These are phyloP conservation scores for Aplidium turbinatum DNA, from an alignment of 23 tunicate species.

Conservation along the genomic window DNA sequence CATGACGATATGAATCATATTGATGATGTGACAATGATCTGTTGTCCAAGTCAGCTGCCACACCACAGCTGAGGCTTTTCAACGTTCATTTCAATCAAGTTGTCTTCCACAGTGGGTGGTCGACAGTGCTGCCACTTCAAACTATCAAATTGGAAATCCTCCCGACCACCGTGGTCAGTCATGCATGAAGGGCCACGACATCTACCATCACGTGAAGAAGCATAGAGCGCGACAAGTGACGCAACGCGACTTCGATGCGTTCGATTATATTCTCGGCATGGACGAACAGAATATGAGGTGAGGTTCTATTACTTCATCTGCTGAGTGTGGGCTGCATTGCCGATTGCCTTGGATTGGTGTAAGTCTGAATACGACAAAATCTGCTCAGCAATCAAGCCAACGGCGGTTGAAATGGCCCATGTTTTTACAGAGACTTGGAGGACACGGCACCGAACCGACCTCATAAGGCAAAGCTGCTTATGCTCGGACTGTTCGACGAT, in stretches of 20 bases:
- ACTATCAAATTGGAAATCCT: conserved; percentile 49
- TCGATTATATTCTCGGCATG: conserved; percentile 71
- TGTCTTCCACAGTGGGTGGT: conserved; percentile 55
- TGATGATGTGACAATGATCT: too few relatives aligned
- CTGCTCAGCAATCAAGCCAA: too few relatives aligned
- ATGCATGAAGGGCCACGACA: conserved; percentile 51
- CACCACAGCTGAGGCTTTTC: too few relatives aligned
- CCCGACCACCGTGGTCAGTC: conserved; percentile 56
- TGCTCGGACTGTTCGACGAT: conserved; percentile 53
- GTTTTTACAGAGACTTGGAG: conserved; percentile 35
- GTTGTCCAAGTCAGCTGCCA: too few relatives aligned
- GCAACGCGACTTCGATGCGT: conserved; percentile 38
- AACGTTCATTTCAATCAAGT: not conserved
- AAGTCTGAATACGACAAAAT: too few relatives aligned
- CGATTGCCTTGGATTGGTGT: too few relatives aligned
- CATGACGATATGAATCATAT: too few relatives aligned
- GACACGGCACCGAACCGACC: conserved; percentile 48
- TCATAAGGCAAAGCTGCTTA: conserved; percentile 44
- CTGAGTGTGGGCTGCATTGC: too few relatives aligned
- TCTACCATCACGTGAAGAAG: conserved; percentile 44
- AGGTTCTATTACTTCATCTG: too few relatives aligned
- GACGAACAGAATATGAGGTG: conserved; percentile 76
- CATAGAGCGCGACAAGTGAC: conserved; percentile 60
- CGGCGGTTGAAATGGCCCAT: too few relatives aligned
- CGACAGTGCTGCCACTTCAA: conserved; percentile 80